Evolutionary conservation across 2,113 vertebrate species (phyloP).

Genomic region (Esox niger): DNA sequence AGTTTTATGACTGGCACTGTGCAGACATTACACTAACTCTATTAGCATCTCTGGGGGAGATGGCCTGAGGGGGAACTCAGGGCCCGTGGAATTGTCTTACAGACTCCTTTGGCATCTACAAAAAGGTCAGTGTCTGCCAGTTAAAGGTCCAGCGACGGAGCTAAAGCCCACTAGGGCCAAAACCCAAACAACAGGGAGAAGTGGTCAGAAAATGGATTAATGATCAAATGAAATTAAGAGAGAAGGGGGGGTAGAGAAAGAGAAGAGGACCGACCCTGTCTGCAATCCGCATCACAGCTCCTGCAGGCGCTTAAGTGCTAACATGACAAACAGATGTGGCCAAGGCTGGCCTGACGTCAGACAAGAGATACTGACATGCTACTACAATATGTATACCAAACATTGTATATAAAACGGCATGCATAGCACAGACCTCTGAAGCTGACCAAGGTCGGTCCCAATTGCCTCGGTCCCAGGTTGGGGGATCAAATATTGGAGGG

Average conservation of each 20-base stretch:
- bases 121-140: slow-evolving; percentile 73
- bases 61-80: slow-evolving; percentile 66
- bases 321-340: slow-evolving; percentile 76
- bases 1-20: slow-evolving; percentile 73
- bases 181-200: slow-evolving; percentile 73
- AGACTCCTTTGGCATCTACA: slow-evolving; percentile 71
- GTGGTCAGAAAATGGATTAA: slow-evolving; percentile 75
- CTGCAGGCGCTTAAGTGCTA: slow-evolving; percentile 72
- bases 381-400: slow-evolving; percentile 11
- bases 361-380: background rate
- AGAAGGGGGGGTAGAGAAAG: slow-evolving; percentile 60
- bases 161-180: slow-evolving; percentile 61
- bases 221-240: slow-evolving; percentile 76
- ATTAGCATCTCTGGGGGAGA: slow-evolving; percentile 69
- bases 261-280: slow-evolving; percentile 69
- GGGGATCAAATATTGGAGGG: too few species aligned
- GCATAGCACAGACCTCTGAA: too few species aligned
- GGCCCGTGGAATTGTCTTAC: slow-evolving; percentile 60
- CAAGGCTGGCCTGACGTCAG: slow-evolving; percentile 52
- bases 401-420: too few species aligned
- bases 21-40: slow-evolving; percentile 76
- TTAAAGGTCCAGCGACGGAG: slow-evolving; percentile 41
- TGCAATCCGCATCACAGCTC: slow-evolving; percentile 67
- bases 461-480: too few species aligned
- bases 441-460: too few species aligned